Evolutionary conservation across 2,113 vertebrate genomes (phyloP).

Genomic region (Crotalus horridus): DNA sequence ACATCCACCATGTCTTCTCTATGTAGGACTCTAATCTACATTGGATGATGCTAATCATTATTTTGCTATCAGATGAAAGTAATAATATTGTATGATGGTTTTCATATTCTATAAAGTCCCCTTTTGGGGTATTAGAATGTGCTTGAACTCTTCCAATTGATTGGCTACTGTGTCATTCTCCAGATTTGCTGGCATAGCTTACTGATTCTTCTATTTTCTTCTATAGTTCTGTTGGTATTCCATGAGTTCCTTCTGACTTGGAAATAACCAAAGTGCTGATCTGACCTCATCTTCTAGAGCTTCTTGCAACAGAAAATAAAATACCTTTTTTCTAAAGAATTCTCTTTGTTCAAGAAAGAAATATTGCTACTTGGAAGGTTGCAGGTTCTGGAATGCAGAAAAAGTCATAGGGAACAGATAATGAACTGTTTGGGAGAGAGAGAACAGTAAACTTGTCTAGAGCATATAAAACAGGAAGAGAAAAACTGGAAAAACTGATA

Average conservation of each 20-base stretch:
- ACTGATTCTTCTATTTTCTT: neutral
- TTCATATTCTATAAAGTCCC: neutral
- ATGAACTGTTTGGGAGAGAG: neutral
- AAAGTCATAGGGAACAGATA: neutral
- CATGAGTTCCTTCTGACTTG: neutral
- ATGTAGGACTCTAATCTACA: neutral
- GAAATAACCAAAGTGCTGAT: neutral
- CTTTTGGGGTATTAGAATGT: neutral
- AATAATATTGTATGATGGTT: neutral
- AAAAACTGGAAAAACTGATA: neutral
- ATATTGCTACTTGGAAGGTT: neutral
- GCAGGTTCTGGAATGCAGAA: neutral
- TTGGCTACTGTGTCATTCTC: neutral
- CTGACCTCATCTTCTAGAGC: neutral
- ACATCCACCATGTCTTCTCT: neutral
- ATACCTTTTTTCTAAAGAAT: neutral
- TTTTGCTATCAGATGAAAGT: neutral
- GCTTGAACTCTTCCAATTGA: neutral
- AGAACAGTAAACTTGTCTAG: neutral
- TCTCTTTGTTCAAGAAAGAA: neutral
- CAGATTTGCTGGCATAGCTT: neutral
- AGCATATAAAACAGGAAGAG: neutral
- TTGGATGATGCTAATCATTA: neutral
- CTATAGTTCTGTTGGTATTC: neutral
- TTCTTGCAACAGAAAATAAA: neutral